These are phyloP conservation scores for Lasioglossum albipes DNA, from an alignment of 1,140 invertebrate genomes.

Conservation along the genomic window DNA sequence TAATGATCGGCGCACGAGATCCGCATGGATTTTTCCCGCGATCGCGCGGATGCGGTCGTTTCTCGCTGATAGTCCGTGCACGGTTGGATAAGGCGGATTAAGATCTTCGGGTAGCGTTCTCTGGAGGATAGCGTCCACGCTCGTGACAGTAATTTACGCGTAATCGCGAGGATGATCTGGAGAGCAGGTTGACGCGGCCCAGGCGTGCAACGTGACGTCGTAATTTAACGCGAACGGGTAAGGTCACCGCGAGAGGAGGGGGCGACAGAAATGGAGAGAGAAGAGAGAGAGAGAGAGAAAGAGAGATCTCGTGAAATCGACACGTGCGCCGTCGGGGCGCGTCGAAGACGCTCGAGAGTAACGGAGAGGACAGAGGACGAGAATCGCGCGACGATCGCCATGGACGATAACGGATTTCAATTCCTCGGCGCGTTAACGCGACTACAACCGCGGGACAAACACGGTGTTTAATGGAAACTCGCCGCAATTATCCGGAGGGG, in stretches of 20 bases:
- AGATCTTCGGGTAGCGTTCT: conserved; percentile 39
- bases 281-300: not conserved
- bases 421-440: conserved; percentile 4
- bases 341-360: not conserved
- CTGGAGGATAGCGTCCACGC: not conserved
- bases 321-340: conserved; percentile 28
- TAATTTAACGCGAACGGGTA: conserved; percentile 47
- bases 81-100: conserved; percentile 38
- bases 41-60: not conserved
- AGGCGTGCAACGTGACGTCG: conserved; percentile 15
- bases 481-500: conserved; percentile 40
- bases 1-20: not conserved
- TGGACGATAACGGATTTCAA: conserved; percentile 49
- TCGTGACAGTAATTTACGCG: conserved; percentile 49
- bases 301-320: conserved; percentile 34
- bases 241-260: not conserved
- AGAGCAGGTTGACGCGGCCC: conserved; percentile 14
- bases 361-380: not conserved
- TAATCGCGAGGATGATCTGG: conserved; percentile 40
- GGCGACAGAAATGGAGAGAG: not conserved
- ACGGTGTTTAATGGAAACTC: conserved; percentile 20
- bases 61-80: not conserved
- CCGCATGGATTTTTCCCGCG: not conserved
- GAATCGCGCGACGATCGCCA: conserved; percentile 14
- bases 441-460: not conserved